Evolutionary conservation across 2,113 vertebrate species (phyloP), one percentile per base, ranked within the genome.

Genomic region (Trematomus loennbergii): DNA sequence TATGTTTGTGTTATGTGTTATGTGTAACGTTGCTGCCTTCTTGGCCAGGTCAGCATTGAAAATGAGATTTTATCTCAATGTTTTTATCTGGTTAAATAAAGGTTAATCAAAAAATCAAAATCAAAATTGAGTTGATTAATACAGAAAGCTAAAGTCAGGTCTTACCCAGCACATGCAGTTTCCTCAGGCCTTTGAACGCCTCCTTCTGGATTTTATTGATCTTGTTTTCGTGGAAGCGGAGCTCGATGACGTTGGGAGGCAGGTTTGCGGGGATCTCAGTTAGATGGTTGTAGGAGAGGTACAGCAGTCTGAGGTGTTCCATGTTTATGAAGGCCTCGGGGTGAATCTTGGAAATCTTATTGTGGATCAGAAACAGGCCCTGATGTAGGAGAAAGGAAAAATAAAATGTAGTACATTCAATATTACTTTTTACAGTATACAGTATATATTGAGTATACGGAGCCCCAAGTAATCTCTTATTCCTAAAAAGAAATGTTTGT

Each of bases 331-430:
- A 99, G 18, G 98, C 97, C 89, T 97, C 97, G 5, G 98, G 97
- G 8, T 99, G 98, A 69, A 99, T 96, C 94, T 97, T 98, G 17
- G 95, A 90, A 86, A 99, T 94, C 93, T 96, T 96, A 78, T 99
- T 99, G 93, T 98, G 99, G 91, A 98, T 97, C 82, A 99, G 93
- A 88, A 98, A 97, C 92, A 99, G 87, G 62, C 96, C 97, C 98
- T 99, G 67, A 65, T 79, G 60, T 49, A 78, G 67, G 17, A 72
- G 20, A 67, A 57, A 40, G 0, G 7, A 18, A 74, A 9, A 59
- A 25, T 53, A 48, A 46, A 79, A 40, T 2, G 16, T 13, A 18
- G 36, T 57, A 48, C 49, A 53, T 49, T 73, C 3, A 70, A 13
- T 36, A 36, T n/a, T 16, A 53, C 9, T 10, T n/a, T 9, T 53